Percentiles rank a stretch among this genome's conserved stretches.
Evolutionary conservation across 2,113 vertebrate genomes (phyloP).

Genomic region (Chaetura pelagica): DNA sequence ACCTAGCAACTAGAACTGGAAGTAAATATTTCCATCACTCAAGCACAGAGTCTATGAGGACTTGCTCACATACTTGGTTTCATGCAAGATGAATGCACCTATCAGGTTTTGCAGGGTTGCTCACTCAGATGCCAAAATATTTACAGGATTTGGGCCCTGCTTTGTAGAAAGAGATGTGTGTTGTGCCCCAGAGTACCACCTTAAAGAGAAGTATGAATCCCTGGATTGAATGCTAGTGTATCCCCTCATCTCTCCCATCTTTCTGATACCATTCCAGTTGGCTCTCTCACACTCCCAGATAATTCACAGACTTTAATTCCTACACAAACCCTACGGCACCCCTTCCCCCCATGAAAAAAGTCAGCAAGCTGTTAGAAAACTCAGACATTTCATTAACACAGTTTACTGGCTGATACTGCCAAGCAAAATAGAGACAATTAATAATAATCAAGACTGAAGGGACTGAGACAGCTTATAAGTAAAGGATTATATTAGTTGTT

Average conservation of each 20-base stretch:
- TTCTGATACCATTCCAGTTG: neutral
- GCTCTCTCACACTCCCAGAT: neutral
- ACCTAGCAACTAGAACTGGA: neutral
- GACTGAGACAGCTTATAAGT: constrained; percentile 15
- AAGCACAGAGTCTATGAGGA: neutral
- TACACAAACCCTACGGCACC: neutral
- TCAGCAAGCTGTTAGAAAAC: constrained; percentile 46
- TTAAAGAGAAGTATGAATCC: neutral
- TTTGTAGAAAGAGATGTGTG: neutral
- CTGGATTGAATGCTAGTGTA: neutral
- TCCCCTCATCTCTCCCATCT: neutral
- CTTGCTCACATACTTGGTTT: neutral
- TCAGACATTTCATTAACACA: constrained; percentile 40
- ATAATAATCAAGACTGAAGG: constrained; percentile 35
- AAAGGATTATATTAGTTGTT: constrained; percentile 15
- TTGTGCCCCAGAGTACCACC: neutral
- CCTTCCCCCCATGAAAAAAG: neutral
- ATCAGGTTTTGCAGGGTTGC: neutral
- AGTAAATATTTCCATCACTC: neutral
- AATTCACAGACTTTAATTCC: constrained; percentile 1
- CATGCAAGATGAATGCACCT: neutral
- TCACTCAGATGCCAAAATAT: neutral
- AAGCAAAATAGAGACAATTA: constrained; percentile 57
- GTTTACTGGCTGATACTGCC: constrained; percentile 25
- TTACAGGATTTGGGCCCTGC: neutral